phyloP scores from a whole-genome alignment of 2,113 vertebrate genomes.

The Gymnocephalus cernua region DNA sequence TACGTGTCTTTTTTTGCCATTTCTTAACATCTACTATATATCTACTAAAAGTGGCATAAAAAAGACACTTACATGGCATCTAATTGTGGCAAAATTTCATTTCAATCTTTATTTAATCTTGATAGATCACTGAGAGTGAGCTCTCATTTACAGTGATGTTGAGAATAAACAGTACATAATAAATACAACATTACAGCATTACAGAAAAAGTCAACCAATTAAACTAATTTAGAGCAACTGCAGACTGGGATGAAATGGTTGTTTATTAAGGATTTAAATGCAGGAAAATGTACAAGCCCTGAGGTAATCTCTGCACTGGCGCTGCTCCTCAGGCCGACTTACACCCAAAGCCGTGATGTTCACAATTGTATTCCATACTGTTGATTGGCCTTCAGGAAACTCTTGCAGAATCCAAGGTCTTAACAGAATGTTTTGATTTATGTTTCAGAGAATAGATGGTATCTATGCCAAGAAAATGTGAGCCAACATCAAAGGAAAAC shows the following conservation, averaged over 20 bases:
- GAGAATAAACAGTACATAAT: not conserved
- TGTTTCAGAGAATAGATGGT: slow-evolving; percentile 15
- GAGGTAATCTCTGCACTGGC: not conserved
- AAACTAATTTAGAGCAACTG: not conserved
- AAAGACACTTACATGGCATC: not conserved
- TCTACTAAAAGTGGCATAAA: not conserved
- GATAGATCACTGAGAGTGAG: not conserved
- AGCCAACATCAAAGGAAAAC: slow-evolving; percentile 30
- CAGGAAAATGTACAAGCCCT: not conserved
- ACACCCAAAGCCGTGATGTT: not conserved
- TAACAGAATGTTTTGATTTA: slow-evolving; percentile 33
- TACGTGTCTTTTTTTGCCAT: no score
- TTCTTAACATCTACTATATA: not conserved
- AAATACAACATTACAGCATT: not conserved
- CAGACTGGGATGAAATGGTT: not conserved
- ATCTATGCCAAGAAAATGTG: slow-evolving; percentile 22
- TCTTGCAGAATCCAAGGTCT: not conserved
- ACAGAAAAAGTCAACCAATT: not conserved
- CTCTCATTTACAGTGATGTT: not conserved
- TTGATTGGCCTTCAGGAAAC: slow-evolving; percentile 11
- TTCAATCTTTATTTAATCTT: not conserved
- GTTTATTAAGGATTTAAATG: not conserved
- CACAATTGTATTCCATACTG: slow-evolving; percentile 4
- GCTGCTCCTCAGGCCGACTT: not conserved
- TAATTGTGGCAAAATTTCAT: not conserved